phyloP scores from a whole-genome alignment of 2,888 invertebrate species.

The Blomia tropicalis region DNA sequence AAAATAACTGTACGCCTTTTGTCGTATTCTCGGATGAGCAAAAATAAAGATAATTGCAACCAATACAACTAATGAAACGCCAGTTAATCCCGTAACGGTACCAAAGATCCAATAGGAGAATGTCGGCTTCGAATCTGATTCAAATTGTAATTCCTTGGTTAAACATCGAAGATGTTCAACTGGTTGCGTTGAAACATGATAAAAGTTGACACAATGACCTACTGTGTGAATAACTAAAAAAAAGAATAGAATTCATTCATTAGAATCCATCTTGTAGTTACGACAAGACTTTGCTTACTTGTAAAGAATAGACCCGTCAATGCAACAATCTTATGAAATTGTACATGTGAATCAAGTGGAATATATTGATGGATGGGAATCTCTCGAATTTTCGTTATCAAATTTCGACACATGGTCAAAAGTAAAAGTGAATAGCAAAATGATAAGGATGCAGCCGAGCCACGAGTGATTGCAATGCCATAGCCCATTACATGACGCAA shows the following conservation, averaged over 20 bases:
- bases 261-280: not conserved
- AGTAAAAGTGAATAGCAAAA: slow-evolving; percentile 82
- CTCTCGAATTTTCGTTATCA: slow-evolving; percentile 80
- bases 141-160: slow-evolving; percentile 77
- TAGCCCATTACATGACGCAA: slow-evolving; percentile 90
- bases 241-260: not conserved
- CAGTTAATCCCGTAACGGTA: slow-evolving; percentile 75
- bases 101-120: slow-evolving; percentile 90
- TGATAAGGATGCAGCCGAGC: slow-evolving; percentile 79
- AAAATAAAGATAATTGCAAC: slow-evolving; percentile 94
- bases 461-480: slow-evolving; percentile 83
- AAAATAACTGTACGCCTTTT: slow-evolving; percentile 84
- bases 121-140: slow-evolving; percentile 76
- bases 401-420: slow-evolving; percentile 78
- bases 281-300: slow-evolving; percentile 31
- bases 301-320: slow-evolving; percentile 86
- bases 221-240: slow-evolving; percentile 63
- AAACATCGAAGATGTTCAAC: slow-evolving; percentile 76
- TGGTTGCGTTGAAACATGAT: slow-evolving; percentile 88
- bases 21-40: slow-evolving; percentile 76
- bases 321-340: slow-evolving; percentile 91
- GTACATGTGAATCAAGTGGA: slow-evolving; percentile 82
- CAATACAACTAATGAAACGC: slow-evolving; percentile 67
- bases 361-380: slow-evolving; percentile 84
- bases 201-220: slow-evolving; percentile 91